These are phyloP conservation scores for Chaenogobius annularis DNA, from an alignment of 2,113 vertebrate genomes.

Conservation along the genomic window DNA sequence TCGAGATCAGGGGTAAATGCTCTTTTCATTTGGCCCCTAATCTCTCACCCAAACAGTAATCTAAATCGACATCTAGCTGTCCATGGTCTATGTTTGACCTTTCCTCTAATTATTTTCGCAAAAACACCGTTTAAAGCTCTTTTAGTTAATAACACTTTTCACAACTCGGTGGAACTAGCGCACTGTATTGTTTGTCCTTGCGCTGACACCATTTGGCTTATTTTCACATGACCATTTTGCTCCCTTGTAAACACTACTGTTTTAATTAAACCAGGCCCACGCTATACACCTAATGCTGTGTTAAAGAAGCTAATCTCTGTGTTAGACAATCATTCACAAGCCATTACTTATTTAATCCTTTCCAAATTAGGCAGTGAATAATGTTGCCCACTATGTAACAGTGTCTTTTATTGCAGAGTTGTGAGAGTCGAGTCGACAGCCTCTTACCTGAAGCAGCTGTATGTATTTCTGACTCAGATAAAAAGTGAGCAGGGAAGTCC, in stretches of 20 bases:
- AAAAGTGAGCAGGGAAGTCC: slow-evolving; percentile 17
- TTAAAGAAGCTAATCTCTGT: slow-evolving; percentile 49
- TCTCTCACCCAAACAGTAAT: not conserved
- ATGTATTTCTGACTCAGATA: slow-evolving; percentile 27
- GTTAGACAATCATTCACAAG: slow-evolving; percentile 48
- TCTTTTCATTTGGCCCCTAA: not conserved
- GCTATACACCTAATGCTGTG: slow-evolving; percentile 35
- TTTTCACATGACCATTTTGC: slow-evolving; percentile 14
- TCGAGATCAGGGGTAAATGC: not conserved
- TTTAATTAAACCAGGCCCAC: slow-evolving; percentile 39
- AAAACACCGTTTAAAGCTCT: not conserved
- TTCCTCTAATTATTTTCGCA: not conserved
- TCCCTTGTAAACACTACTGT: slow-evolving; percentile 5
- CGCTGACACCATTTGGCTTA: slow-evolving; percentile 10
- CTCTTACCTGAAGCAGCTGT: slow-evolving; percentile 20
- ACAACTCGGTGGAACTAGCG: not conserved
- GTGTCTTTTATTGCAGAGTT: not conserved
- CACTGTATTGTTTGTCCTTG: slow-evolving; percentile 15
- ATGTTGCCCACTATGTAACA: slow-evolving; percentile 31
- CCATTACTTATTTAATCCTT: slow-evolving; percentile 54
- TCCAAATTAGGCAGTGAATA: slow-evolving; percentile 55
- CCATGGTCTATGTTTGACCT: not conserved
- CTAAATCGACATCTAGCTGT: not conserved
- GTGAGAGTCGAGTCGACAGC: slow-evolving; percentile 9
- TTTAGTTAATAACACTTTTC: not conserved